Base-by-base conservation (phyloP, 2,113 vertebrate species). In the Pterocles gutturalis region DNA sequence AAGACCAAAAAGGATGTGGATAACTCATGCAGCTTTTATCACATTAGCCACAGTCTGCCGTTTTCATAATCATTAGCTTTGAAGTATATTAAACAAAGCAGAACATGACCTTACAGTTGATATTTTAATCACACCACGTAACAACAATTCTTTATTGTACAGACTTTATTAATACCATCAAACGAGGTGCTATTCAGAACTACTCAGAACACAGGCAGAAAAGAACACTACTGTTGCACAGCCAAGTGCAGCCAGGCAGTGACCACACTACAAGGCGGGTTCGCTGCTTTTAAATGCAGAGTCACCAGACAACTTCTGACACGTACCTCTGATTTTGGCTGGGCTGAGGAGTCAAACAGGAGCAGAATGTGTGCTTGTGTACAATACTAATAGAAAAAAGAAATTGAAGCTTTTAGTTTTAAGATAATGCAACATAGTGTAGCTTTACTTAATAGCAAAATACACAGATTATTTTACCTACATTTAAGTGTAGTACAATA, bases 41-140 rank as follows among this genome's bases (percentile, higher is more conserved):
- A 73, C 81, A 93, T 95, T 92, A 94, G 94, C 94, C 57, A 87
- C 53, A 82, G 72, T 82, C 96, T 54, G 73, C 80, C 92, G 69
- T 79, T 69, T 69, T 55, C 86, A 89, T 65, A 78, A 95, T 83
- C 75, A 72, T 61, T 80, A 87, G 69, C 89, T 96, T 67, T 93
- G 86, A 95, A 92, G 80, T 57, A 31, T 33, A 97, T 89, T 87
- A 94, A 93, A 90, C 83, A 95, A 94, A 92, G 71, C 64, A 92
- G 79, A 72, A 92, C 49, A 70, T 3, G 89, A 96, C 92, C 94
- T 96, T 22, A 94, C 34, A 93, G 78, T 77, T 38, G 84, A 76
- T 91, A 70, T 45, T 94, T 91, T 89, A 83, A 95, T 80, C 83
- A 61, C 60, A 75, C 55, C 83, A 75, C 55, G 8, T 20, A 66